Percentiles rank a stretch among this genome's conserved stretches.
phyloP scores from a whole-genome alignment of 2,888 invertebrate species.

The Acronicta alni region DNA sequence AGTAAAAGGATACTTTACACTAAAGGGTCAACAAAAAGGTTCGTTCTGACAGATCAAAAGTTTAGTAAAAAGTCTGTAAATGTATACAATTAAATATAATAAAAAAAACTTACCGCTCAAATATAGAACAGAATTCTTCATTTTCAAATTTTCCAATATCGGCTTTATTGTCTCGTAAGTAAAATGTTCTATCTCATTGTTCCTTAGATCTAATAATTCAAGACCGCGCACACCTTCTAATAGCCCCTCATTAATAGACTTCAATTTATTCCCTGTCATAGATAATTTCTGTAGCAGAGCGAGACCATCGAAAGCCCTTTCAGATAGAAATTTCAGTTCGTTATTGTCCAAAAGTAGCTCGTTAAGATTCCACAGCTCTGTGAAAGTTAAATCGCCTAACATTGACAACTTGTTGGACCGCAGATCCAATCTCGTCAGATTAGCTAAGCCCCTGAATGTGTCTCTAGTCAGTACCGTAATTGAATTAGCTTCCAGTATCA shows the following conservation, averaged over 20 bases:
- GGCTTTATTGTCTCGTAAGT: slow-evolving; percentile 93
- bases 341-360: slow-evolving; percentile 93
- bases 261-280: slow-evolving; percentile 93
- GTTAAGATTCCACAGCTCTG: slow-evolving; percentile 93
- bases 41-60: not conserved
- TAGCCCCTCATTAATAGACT: slow-evolving; percentile 92
- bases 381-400: slow-evolving; percentile 94
- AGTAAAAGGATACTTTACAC: not conserved
- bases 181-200: slow-evolving; percentile 93
- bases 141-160: slow-evolving; percentile 92
- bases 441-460: slow-evolving; percentile 93
- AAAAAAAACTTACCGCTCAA: slow-evolving; percentile 77
- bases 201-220: slow-evolving; percentile 93
- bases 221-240: slow-evolving; percentile 93
- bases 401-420: slow-evolving; percentile 93
- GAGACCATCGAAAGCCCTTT: slow-evolving; percentile 94
- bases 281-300: slow-evolving; percentile 92
- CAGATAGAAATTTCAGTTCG: slow-evolving; percentile 92
- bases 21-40: slow-evolving; percentile 11
- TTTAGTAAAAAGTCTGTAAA: not conserved
- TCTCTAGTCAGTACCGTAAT: slow-evolving; percentile 93
- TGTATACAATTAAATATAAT: too few species aligned
- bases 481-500: slow-evolving; percentile 94
- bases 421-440: slow-evolving; percentile 93
- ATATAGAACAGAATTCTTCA: slow-evolving; percentile 83